phyloP scores from a whole-genome alignment of 2,113 vertebrate species.

The Grus americana region DNA sequence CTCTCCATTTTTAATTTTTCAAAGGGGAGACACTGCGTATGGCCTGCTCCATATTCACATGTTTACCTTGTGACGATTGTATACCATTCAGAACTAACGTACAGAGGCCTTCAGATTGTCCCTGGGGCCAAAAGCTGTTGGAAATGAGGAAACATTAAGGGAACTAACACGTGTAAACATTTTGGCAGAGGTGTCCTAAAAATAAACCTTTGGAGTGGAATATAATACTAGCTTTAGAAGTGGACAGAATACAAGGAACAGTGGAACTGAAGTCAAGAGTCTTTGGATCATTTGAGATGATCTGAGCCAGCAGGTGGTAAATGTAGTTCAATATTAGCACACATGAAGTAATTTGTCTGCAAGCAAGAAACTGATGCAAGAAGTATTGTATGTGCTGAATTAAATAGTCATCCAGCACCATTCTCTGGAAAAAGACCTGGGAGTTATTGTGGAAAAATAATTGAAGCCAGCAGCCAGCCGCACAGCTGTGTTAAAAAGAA shows the following conservation, averaged over 20 bases:
- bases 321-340: conserved; percentile 46
- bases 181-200: conserved; percentile 22
- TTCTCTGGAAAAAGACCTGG: conserved; percentile 48
- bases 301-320: conserved; percentile 62
- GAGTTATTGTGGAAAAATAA: conserved; percentile 52
- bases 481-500: conserved; percentile 18
- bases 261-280: conserved; percentile 20
- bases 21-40: background rate
- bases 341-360: conserved; percentile 54
- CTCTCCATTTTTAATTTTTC: background rate
- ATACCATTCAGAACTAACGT: background rate
- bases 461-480: conserved; percentile 14
- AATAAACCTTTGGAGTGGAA: conserved; percentile 36
- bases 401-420: conserved; percentile 23
- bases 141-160: conserved; percentile 18
- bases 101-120: background rate
- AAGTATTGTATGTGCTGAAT: conserved; percentile 40
- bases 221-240: conserved; percentile 4
- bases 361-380: conserved; percentile 43
- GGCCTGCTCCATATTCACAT: background rate
- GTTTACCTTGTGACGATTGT: background rate
- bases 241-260: conserved; percentile 4
- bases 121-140: background rate
- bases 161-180: conserved; percentile 36
- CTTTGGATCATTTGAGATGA: conserved; percentile 44